A percentile compares a stretch with the other conserved stretches of the same genome.
Evolutionary conservation across 2,888 invertebrate species (phyloP).

Genomic region (Trypoxylon attenuatum): DNA sequence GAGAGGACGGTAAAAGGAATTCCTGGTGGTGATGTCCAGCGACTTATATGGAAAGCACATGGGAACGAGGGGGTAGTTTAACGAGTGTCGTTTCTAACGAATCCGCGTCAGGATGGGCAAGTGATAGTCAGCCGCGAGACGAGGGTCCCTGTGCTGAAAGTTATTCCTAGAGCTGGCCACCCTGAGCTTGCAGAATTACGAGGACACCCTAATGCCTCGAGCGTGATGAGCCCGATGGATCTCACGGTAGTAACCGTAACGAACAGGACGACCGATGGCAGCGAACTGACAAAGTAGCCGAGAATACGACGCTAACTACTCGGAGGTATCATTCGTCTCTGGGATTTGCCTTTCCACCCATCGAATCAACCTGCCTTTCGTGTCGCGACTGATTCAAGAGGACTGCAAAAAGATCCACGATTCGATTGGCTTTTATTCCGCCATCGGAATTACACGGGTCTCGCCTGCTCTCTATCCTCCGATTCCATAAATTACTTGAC

Average conservation of each 20-base stretch:
- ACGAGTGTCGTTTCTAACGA: constrained; percentile 43
- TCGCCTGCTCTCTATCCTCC: no score
- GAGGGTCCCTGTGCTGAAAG: constrained; percentile 17
- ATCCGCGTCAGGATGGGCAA: constrained; percentile 23
- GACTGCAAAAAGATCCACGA: no score
- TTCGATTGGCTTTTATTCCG: no score
- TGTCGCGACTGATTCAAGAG: no score
- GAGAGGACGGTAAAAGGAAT: neutral
- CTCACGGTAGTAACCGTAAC: constrained; percentile 61
- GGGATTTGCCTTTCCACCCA: constrained; percentile 30
- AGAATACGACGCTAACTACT: constrained; percentile 14
- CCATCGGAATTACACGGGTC: no score
- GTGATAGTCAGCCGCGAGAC: constrained; percentile 14
- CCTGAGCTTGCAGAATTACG: constrained; percentile 35
- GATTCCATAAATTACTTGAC: no score
- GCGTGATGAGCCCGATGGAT: constrained; percentile 62
- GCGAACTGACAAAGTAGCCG: constrained; percentile 26
- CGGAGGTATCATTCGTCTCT: constrained; percentile 11
- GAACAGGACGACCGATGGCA: constrained; percentile 59
- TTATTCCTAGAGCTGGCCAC: neutral
- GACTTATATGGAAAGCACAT: neutral
- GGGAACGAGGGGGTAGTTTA: constrained; percentile 3
- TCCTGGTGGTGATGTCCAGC: neutral
- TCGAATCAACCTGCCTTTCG: constrained; percentile 19
- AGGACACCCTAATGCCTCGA: constrained; percentile 47